Percentiles rank a stretch among this genome's conserved stretches.
Conservation (phyloP, 2,113 vertebrate genomes). For the Acrocephalus arundinaceus region DNA sequence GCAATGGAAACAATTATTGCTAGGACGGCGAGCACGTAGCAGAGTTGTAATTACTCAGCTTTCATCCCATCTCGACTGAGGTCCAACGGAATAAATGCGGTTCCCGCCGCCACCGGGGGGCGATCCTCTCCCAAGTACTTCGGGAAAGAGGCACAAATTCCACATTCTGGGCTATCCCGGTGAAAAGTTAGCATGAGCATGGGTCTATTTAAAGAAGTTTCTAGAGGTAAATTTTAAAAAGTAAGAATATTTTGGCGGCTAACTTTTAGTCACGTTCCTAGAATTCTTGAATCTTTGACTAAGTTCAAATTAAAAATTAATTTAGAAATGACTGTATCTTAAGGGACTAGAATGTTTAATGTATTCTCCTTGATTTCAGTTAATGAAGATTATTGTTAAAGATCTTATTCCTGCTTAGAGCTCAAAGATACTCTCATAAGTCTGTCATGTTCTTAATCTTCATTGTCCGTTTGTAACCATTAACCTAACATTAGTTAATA, state of each 20-base stretch:
- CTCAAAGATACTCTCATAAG: neutral
- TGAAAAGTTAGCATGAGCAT: no score
- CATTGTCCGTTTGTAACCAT: neutral
- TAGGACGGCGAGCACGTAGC: neutral
- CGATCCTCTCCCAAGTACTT: neutral
- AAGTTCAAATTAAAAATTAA: neutral
- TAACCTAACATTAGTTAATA: slow-evolving; percentile 10
- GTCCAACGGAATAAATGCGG: neutral
- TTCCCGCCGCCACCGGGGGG: slow-evolving; percentile 46
- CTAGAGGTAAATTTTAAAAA: neutral
- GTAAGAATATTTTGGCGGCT: neutral
- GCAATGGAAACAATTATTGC: neutral
- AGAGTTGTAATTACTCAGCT: neutral
- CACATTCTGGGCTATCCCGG: neutral
- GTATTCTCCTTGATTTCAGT: neutral
- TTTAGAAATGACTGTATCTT: neutral
- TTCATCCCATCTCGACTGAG: no score
- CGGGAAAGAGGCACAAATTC: neutral
- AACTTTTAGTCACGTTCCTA: neutral
- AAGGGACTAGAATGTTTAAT: neutral
- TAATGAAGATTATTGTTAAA: neutral
- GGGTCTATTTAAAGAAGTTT: neutral
- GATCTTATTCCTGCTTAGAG: neutral
- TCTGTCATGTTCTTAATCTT: neutral
- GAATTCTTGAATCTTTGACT: neutral